Evolutionary conservation across 92 coral and sea anemone genomes (phyloP).

Genomic region (Zoanthus gigantus): DNA sequence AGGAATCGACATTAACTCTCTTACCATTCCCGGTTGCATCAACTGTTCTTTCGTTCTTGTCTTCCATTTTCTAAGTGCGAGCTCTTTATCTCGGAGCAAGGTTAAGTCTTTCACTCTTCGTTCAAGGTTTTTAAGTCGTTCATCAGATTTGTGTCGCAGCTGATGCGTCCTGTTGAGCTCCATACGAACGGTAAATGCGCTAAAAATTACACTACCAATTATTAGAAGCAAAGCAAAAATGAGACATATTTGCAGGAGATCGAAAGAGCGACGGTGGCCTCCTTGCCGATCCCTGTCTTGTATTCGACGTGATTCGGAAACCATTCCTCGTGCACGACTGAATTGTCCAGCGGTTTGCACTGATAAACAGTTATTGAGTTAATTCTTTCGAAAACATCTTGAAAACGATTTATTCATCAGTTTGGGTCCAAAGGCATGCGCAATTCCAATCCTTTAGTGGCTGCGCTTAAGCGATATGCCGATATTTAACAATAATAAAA

Average conservation of each 20-base stretch:
- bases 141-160: background rate
- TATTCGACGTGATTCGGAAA: background rate
- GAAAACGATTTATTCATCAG: background rate
- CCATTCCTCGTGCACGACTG: slow-evolving; percentile 1
- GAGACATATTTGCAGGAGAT: slow-evolving; percentile 18
- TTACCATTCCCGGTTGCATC: too few species aligned
- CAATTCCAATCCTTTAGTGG: background rate
- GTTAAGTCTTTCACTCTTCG: background rate
- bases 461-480: background rate
- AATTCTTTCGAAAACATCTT: background rate
- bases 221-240: slow-evolving; percentile 12
- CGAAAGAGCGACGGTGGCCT: background rate
- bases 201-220: slow-evolving; percentile 41
- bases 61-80: background rate
- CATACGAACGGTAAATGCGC: slow-evolving; percentile 16
- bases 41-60: too few species aligned
- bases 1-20: too few species aligned
- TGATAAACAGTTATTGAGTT: background rate
- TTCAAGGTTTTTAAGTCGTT: background rate
- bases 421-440: slow-evolving; percentile 13
- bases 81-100: background rate
- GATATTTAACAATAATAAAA: slow-evolving; percentile 5
- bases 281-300: background rate
- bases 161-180: slow-evolving; percentile 23
- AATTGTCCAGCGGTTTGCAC: background rate